These are phyloP conservation scores for Holothuria leucospilota DNA, from an alignment of 53 echinoderm and acorn worm species.

Conservation along the genomic window DNA sequence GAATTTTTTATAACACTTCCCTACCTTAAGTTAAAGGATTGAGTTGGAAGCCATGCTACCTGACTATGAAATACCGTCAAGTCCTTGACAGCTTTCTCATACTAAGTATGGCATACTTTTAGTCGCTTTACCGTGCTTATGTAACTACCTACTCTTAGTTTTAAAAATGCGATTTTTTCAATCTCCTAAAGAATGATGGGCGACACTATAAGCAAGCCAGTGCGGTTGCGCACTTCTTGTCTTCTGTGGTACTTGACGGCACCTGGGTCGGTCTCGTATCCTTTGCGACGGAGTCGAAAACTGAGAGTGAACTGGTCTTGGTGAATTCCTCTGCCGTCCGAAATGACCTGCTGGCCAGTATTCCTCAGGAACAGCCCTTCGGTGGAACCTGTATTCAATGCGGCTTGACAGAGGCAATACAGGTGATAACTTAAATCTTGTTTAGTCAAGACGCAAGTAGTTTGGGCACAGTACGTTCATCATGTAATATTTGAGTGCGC, in stretches of 20 bases:
- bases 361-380: conserved; percentile 1
- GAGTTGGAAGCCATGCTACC: too few species aligned
- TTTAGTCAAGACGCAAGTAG: too few species aligned
- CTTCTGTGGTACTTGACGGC: not conserved
- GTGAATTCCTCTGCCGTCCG: not conserved
- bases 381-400: conserved; percentile 31
- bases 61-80: too few species aligned
- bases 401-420: not conserved
- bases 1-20: too few species aligned
- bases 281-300: not conserved
- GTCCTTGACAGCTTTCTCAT: too few species aligned
- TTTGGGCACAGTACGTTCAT: too few species aligned
- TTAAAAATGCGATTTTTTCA: not conserved
- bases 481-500: too few species aligned
- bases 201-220: conserved; percentile 7
- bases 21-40: too few species aligned
- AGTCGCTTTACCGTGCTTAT: too few species aligned
- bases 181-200: not conserved
- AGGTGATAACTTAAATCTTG: not conserved
- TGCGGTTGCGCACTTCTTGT: conserved; percentile 6
- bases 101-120: too few species aligned
- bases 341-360: not conserved
- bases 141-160: too few species aligned
- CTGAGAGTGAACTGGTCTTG: not conserved
- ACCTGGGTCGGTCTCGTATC: conserved; percentile 6